Conservation (phyloP, 2,797 vertebrate species). For the Garrulus glandarius region DNA sequence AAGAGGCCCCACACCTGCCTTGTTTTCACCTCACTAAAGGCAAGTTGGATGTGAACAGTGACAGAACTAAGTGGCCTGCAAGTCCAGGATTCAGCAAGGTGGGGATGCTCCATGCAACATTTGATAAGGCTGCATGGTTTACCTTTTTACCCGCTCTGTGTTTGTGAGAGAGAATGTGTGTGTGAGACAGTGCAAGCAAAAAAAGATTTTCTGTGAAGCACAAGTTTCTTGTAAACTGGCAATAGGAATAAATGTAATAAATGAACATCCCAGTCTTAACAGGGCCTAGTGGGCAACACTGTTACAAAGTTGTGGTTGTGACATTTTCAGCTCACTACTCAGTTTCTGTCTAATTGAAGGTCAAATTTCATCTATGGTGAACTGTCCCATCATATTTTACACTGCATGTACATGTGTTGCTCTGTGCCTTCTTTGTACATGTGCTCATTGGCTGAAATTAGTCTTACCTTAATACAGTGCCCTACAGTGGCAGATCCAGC, state of each 20-base stretch:
- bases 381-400: neutral
- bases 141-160: accelerated
- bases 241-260: neutral
- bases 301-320: neutral
- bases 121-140: neutral
- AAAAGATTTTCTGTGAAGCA: neutral
- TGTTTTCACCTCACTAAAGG: neutral
- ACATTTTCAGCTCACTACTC: neutral
- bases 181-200: neutral
- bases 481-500: neutral
- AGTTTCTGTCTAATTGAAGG: neutral
- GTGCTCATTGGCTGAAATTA: neutral
- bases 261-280: accelerated
- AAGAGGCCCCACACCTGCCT: neutral
- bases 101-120: neutral
- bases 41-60: neutral
- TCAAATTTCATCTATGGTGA: neutral
- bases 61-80: neutral
- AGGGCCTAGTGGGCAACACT: neutral
- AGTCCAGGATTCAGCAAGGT: neutral
- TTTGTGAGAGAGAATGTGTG: neutral
- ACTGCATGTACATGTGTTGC: neutral
- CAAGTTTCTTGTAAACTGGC: neutral
- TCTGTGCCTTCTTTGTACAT: neutral
- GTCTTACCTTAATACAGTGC: neutral